Evolutionary conservation across 2,113 vertebrate genomes (phyloP).

Genomic region (Nycticryphes semicollaris): DNA sequence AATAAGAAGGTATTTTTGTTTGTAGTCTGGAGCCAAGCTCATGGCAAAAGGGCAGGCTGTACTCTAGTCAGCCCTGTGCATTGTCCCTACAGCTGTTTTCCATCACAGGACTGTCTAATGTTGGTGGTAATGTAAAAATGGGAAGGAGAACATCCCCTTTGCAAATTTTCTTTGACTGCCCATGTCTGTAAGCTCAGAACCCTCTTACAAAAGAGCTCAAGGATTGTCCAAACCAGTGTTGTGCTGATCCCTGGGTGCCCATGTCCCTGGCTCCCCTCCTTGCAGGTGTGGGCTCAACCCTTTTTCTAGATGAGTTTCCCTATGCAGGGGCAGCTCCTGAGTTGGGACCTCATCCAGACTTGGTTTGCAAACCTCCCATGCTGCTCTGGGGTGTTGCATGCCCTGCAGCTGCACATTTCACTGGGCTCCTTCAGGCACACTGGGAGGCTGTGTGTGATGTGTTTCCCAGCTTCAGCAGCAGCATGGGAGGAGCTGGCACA

Average conservation of each 20-base stretch:
- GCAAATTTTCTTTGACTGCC: background rate
- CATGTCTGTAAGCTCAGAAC: background rate
- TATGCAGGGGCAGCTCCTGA: background rate
- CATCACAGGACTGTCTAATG: background rate
- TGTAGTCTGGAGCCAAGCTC: background rate
- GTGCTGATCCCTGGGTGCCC: background rate
- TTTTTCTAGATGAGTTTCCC: background rate
- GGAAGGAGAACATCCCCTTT: background rate
- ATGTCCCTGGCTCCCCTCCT: background rate
- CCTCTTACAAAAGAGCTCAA: background rate
- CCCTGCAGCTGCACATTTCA: background rate
- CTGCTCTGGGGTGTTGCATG: background rate
- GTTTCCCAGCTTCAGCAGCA: background rate
- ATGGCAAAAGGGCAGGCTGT: slow-evolving; percentile 28
- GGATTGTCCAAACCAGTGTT: background rate
- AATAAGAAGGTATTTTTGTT: background rate
- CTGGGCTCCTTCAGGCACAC: background rate
- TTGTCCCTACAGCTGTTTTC: background rate
- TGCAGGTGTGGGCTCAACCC: background rate
- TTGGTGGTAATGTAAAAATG: slow-evolving; percentile 9
- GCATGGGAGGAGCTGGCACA: background rate
- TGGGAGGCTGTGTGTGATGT: background rate
- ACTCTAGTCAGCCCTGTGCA: background rate
- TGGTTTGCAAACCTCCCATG: background rate
- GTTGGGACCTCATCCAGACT: background rate